Conservation (phyloP, 2,113 vertebrate genomes). For the Beaufortia kweichowensis region DNA sequence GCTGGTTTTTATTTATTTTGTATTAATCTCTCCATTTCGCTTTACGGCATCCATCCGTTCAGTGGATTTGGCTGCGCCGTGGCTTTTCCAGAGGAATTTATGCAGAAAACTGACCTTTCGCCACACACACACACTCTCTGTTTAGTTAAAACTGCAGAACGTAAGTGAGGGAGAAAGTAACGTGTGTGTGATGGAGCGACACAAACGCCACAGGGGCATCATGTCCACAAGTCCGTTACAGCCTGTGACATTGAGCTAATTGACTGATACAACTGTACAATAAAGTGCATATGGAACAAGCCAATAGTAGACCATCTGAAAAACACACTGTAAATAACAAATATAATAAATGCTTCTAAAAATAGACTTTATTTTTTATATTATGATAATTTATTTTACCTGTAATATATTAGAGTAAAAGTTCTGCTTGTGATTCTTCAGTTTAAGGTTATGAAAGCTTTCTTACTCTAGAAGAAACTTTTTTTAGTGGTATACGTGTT, state of each 20-base stretch:
- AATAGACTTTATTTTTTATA: too few species aligned
- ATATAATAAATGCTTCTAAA: too few species aligned
- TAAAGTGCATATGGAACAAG: constrained; percentile 48
- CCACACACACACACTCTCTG: constrained; percentile 40
- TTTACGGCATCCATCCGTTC: neutral
- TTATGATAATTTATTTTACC: too few species aligned
- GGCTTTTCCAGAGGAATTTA: constrained; percentile 49
- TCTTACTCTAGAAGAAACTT: neutral
- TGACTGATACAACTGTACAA: constrained; percentile 57
- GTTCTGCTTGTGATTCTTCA: too few species aligned
- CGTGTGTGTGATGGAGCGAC: constrained; percentile 55
- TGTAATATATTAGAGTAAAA: too few species aligned
- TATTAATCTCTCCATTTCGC: neutral
- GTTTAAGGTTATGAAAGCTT: neutral
- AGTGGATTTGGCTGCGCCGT: neutral
- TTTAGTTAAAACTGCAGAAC: constrained; percentile 47
- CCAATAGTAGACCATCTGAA: constrained; percentile 1
- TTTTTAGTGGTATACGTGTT: neutral
- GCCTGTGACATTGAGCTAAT: constrained; percentile 68
- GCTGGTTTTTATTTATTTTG: neutral
- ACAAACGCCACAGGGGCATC: constrained; percentile 61
- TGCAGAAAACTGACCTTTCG: constrained; percentile 67
- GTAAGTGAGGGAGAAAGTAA: constrained; percentile 39
- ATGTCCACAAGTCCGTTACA: constrained; percentile 63
- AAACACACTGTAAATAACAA: neutral